Evolutionary conservation across 2,113 vertebrate genomes (phyloP), one percentile per base, ranked within the genome.

Genomic region (Vulpes vulpes): DNA sequence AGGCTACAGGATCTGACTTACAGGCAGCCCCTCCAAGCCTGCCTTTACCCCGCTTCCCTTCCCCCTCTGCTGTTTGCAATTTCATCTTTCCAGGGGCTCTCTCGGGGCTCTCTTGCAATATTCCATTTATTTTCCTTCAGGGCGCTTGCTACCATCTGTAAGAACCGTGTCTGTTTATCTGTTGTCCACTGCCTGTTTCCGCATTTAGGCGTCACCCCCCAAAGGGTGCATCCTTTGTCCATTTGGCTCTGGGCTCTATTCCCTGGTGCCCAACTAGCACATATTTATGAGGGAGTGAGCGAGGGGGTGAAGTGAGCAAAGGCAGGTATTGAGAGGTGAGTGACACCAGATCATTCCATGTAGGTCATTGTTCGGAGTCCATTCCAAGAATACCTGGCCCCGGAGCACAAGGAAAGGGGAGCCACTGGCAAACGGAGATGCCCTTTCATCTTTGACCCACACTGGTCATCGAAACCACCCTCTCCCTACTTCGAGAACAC

Each of bases 81-180:
- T 38, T 53, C 43, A 55, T 81, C 62, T n/a, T 80, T 43, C 10
- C 0, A 23, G 51, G 55, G 15, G 8, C 38, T n/a, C 43, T 59
- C 60, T 76, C 57, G 23, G 91, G 91, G 82, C 49, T 86, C 51
- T 49, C 4, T 30, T 81, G 57, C 27, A 64, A 25, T n/a, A 11
- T 22, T 53, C 78, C 30, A 25, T 79, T 89, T 82, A 27, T 35
- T 82, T 89, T 89, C 62, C 64, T 67, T 76, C 60, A 53, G 25
- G 73, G 35, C 30, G 79, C 35, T 55, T 35, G 51, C 80, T 79
- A 43, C 32, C 19, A 7, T 30, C 22, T 76, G 35, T n/a, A 55
- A 38, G 8, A 8, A 59, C 0, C 0, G 1, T 23, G 59, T 64
- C 12, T n/a, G 22, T 9, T 2, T 30, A 32, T 82, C 30, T 64